Conservation (phyloP, 2,113 vertebrate species). For the cattle (Bos taurus) region ARS-UCD2.0 NC_037344.1:29232501-29233000, state of each 20-base stretch:
- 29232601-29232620: background rate
- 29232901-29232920: conserved; percentile 26
- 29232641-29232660: background rate
- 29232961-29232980: conserved; percentile 15
- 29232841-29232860: background rate
- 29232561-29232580: background rate
- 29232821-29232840: background rate
- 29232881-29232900: background rate
- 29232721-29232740: background rate
- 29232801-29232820: background rate
- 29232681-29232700: background rate
- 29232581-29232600: background rate
- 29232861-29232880: background rate
- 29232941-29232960: conserved; percentile 49
- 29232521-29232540: background rate
- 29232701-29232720: background rate
- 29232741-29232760: background rate
- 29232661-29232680: background rate
- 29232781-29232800: background rate
- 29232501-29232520: background rate
- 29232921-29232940: conserved; percentile 27
- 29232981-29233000: background rate
- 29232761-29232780: background rate
- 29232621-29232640: background rate
- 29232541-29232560: background rate